Evolutionary conservation across 2,113 vertebrate genomes (phyloP).

Genomic region (Merops nubicus): DNA sequence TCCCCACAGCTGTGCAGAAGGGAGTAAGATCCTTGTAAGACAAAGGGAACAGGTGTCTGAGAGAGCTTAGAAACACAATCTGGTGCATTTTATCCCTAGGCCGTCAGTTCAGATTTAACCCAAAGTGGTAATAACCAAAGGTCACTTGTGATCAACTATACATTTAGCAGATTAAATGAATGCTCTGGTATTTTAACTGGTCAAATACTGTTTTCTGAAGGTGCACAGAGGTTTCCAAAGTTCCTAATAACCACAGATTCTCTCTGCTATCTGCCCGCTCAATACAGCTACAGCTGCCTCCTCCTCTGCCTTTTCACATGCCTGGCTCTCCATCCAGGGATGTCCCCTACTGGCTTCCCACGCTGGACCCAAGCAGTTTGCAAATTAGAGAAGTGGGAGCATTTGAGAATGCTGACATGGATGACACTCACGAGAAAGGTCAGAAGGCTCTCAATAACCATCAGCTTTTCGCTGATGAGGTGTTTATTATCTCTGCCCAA

Average conservation of each 20-base stretch:
- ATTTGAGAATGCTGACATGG: background rate
- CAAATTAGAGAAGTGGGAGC: conserved; percentile 34
- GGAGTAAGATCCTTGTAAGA: background rate
- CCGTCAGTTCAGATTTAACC: background rate
- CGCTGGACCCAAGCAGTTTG: background rate
- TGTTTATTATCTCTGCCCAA: conserved; percentile 40
- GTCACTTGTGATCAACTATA: background rate
- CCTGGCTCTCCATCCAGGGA: background rate
- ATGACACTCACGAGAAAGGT: conserved; percentile 15
- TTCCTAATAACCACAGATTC: background rate
- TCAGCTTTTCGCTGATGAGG: conserved; percentile 46
- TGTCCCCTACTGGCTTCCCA: background rate
- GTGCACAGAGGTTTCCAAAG: background rate
- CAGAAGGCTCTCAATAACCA: conserved; percentile 46
- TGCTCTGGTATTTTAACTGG: rapidly evolving
- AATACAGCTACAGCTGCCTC: background rate
- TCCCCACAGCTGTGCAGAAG: background rate
- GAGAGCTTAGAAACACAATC: background rate
- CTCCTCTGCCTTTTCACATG: background rate
- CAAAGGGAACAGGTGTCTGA: background rate
- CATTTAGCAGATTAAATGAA: background rate
- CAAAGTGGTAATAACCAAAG: background rate
- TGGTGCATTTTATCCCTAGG: background rate
- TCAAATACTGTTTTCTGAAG: background rate
- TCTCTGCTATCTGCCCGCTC: background rate